Evolutionary conservation across 1,140 invertebrate species (phyloP).

Genomic region (Bursaphelenchus mucronatus): DNA sequence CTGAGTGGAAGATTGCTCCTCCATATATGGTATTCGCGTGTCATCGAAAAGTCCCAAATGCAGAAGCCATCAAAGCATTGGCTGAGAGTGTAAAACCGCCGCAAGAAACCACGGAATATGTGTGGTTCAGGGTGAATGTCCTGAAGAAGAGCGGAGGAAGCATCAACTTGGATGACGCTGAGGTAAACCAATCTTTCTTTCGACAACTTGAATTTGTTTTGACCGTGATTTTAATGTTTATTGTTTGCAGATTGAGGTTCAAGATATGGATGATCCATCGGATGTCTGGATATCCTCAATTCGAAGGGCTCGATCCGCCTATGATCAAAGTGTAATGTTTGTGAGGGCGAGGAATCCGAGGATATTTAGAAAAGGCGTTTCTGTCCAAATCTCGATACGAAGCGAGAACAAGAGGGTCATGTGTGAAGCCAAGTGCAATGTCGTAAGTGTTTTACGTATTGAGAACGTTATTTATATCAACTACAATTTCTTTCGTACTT

Average conservation of each 20-base stretch:
- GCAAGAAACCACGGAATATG: slow-evolving; percentile 43
- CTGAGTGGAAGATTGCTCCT: slow-evolving; percentile 41
- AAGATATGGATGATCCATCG: slow-evolving; percentile 48
- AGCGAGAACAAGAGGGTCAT: slow-evolving; percentile 33
- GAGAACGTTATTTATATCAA: slow-evolving; percentile 14
- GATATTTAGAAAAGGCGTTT: slow-evolving; percentile 35
- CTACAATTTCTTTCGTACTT: slow-evolving; percentile 4
- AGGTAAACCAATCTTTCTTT: slow-evolving; percentile 29
- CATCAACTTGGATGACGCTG: slow-evolving; percentile 45
- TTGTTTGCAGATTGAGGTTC: slow-evolving; percentile 41
- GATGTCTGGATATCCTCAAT: slow-evolving; percentile 55
- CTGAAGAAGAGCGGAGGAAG: slow-evolving; percentile 29
- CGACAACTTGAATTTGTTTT: slow-evolving; percentile 5
- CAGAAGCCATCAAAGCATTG: slow-evolving; percentile 36
- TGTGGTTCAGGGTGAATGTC: slow-evolving; percentile 56
- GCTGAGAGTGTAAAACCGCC: slow-evolving; percentile 35
- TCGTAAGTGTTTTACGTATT: slow-evolving; percentile 26
- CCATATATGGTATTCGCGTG: slow-evolving; percentile 58
- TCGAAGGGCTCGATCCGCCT: slow-evolving; percentile 51
- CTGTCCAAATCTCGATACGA: slow-evolving; percentile 46
- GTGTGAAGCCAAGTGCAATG: slow-evolving; percentile 48
- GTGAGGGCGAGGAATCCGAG: slow-evolving; percentile 54
- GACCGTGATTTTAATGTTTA: not conserved
- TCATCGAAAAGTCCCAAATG: slow-evolving; percentile 53
- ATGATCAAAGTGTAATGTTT: slow-evolving; percentile 56